Evolutionary conservation across 1,140 invertebrate species (phyloP).

Genomic region (Zophobas morio): DNA sequence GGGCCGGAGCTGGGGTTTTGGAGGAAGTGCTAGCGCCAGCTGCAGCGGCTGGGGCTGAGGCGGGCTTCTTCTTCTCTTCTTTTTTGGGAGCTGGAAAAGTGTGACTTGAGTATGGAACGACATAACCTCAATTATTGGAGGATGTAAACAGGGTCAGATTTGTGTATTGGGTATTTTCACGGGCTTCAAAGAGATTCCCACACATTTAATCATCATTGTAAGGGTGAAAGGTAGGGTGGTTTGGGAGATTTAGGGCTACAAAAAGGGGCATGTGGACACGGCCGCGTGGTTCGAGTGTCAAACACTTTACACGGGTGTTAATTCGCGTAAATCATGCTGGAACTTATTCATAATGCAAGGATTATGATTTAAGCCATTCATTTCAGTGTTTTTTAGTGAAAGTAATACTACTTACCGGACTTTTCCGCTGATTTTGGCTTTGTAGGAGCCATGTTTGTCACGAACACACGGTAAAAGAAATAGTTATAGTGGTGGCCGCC

Average conservation of each 20-base stretch:
- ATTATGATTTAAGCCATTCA: neutral
- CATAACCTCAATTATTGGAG: constrained; percentile 51
- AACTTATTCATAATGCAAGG: no score
- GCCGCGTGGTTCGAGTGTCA: constrained; percentile 56
- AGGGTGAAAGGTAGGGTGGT: neutral
- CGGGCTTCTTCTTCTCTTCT: constrained; percentile 75
- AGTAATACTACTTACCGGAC: constrained; percentile 70
- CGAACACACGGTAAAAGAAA: constrained; percentile 66
- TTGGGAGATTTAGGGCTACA: neutral
- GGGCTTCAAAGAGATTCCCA: constrained; percentile 60
- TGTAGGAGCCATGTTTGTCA: constrained; percentile 76
- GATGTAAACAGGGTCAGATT: constrained; percentile 34
- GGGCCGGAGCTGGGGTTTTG: constrained; percentile 54
- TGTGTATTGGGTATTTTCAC: constrained; percentile 52
- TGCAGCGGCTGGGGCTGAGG: constrained; percentile 62
- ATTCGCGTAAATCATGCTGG: no score
- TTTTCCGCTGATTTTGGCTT: constrained; percentile 77
- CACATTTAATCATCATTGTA: constrained; percentile 58
- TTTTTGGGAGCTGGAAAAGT: constrained; percentile 69
- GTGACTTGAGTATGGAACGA: constrained; percentile 47
- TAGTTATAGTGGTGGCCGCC: constrained; percentile 31
- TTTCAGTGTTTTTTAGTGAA: constrained; percentile 1
- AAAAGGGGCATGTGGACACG: constrained; percentile 17
- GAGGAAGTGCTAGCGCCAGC: constrained; percentile 21
- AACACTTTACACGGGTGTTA: neutral